Base-by-base conservation (phyloP, 2,888 invertebrate species). In the Cephonodes hylas region DNA sequence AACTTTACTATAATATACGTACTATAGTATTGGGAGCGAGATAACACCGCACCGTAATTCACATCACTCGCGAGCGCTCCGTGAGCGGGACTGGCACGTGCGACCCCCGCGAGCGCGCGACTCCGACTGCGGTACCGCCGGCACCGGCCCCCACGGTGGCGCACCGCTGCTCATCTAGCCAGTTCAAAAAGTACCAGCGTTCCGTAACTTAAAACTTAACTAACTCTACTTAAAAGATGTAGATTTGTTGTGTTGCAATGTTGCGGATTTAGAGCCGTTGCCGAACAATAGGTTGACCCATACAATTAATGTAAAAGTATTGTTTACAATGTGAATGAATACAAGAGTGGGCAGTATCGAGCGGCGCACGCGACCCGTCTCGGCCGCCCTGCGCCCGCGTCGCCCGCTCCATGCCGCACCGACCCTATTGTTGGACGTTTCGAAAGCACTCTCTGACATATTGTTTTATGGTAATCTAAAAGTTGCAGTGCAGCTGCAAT, bases 21-120 rank as follows among this genome's bases (percentile, higher is more conserved):
- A 80, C 80, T 91, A 91, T 91, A 91, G 91, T 90, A 89, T 80
- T 86, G 84, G 84, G 91, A 90, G 91, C 89, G 85, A 86, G 85
- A 84, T 79, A 74, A 80, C 76, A 80, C 79, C 75, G 80, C 80
- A 81, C 81, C 80, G 81, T 80, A 80, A 78, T 74, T 71, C 76
- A 78, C 78, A 72, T 74, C 82, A 85, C 84, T 80, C 88, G 85
- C 86, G 84, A 75, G 76, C 80, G 77, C 78, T 77, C 72, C 65
- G 68, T 72, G 76, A 76, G 76, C 76, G 74, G 76, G 74, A 68
- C 71, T 69, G 73, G 84, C 79, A 75, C 88, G 82, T 77, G 85
- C 82, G 53, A 82, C 77, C 75, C 74, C 79, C 79, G 82, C 79
- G 79, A 75, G 83, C 80, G 89, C 86, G 81, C 84, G 80, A 74